Evolutionary conservation across 2,797 vertebrate genomes (phyloP), one percentile per base, ranked within the genome.

Genomic region (Trematomus bernacchii): DNA sequence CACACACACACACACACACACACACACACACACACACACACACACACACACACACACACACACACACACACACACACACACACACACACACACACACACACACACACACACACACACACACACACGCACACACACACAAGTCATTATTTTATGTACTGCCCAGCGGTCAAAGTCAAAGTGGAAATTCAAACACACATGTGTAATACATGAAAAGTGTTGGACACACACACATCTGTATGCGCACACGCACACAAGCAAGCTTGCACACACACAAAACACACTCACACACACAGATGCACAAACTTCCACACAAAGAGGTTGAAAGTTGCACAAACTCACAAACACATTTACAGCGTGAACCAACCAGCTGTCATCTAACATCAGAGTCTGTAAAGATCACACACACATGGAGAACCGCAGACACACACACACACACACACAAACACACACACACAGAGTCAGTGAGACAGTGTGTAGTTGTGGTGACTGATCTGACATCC

Each of bases 401-500:
- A 75, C 72, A 83, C 75, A 89, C 71, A 76, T 2, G 33, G 14
- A 69, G 11, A 3, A 44, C 48, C 67, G 1, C 76, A 76, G 12
- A 76, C 73, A 77, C 73, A 79, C 42, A 66, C 50, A 70, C 42
- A 66, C 50, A 70, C 69, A 72, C 63, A 71, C 23, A 77, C 55
- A 66, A 42, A 76, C 42, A 77, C 48, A 75, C 19, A 66, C 44
- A 71, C 57, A 63, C 40, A 71, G 1, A 57, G 37, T n/a, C n/a
- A 73, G 57, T 62, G 70, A 57, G 71, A 84, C 63, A 73, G 73
- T 87, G 71, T 89, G 85, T 86, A 80, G 80, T 43, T 79, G 87
- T 76, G 83, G 84, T 59, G 77, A 76, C 77, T 84, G 85, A 90
- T 87, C 77, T 89, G 80, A 89, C 87, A 85, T 88, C 61, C 33